Evolutionary conservation across 2,888 invertebrate species (phyloP).

Genomic region (Orthosia cruda): DNA sequence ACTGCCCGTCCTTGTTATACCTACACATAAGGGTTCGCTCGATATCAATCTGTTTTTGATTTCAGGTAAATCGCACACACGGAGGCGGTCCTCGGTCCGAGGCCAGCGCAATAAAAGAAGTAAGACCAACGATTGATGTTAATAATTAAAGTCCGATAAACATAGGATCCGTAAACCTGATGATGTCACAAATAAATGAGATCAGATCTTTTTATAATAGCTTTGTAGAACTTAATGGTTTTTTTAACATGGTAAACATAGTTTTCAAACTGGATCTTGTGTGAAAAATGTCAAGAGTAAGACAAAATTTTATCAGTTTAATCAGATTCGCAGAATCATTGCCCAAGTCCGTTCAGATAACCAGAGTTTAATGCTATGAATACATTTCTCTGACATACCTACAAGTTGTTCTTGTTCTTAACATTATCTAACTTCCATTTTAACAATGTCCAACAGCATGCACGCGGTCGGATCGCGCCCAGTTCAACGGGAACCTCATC

Average conservation of each 20-base stretch:
- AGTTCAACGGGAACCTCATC: conserved; percentile 96
- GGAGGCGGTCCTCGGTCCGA: conserved; percentile 92
- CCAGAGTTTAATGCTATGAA: background rate
- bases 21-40: conserved; percentile 28
- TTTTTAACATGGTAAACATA: conserved; percentile 10
- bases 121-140: conserved; percentile 73
- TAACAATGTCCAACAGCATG: conserved; percentile 90
- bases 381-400: background rate
- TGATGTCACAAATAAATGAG: conserved; percentile 50
- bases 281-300: background rate
- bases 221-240: background rate
- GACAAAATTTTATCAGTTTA: background rate
- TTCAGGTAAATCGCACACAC: conserved; percentile 92
- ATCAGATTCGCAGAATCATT: background rate
- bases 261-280: background rate
- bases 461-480: conserved; percentile 94
- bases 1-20: conserved; percentile 29
- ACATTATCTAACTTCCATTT: too few relatives aligned
- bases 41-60: conserved; percentile 67
- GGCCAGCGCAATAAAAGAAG: conserved; percentile 90
- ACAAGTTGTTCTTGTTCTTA: background rate
- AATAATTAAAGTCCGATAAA: conserved; percentile 33
- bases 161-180: conserved; percentile 32
- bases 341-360: background rate
- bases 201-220: conserved; percentile 34